Conservation (phyloP, 1,140 invertebrate genomes). For the Drosophila punjabiensis region DNA sequence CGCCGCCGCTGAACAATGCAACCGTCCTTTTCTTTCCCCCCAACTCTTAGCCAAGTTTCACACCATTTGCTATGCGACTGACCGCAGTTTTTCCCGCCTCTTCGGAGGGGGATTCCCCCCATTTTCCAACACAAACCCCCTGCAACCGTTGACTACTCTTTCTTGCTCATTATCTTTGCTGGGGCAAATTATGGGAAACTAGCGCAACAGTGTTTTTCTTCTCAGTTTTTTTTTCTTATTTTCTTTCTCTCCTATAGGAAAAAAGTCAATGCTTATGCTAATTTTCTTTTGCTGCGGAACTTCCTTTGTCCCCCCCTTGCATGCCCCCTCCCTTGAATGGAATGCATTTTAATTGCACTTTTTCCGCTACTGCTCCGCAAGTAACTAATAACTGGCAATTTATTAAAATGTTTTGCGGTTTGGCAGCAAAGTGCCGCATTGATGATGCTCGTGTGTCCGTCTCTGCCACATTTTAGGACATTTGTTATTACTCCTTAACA, state of each 20-base stretch:
- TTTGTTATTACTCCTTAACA: slow-evolving; percentile 34
- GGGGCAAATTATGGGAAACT: slow-evolving; percentile 80
- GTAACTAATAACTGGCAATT: slow-evolving; percentile 79
- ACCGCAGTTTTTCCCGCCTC: slow-evolving; percentile 49
- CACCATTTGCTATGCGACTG: slow-evolving; percentile 78
- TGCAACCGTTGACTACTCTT: slow-evolving; percentile 22
- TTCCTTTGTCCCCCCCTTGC: slow-evolving; percentile 41
- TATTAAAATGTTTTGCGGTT: slow-evolving; percentile 81
- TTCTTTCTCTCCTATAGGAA: slow-evolving; percentile 20
- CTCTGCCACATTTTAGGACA: slow-evolving; percentile 47
- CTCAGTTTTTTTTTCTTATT: slow-evolving; percentile 42
- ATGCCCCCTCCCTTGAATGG: slow-evolving; percentile 1
- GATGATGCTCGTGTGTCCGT: slow-evolving; percentile 19
- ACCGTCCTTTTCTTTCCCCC: background rate
- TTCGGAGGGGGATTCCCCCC: background rate
- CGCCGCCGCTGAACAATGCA: slow-evolving; percentile 63
- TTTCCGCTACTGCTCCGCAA: slow-evolving; percentile 66
- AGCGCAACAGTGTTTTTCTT: slow-evolving; percentile 53
- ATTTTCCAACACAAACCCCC: slow-evolving; percentile 6
- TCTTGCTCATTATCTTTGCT: slow-evolving; percentile 69
- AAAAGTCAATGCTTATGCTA: slow-evolving; percentile 77
- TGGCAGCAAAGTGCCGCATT: slow-evolving; percentile 27
- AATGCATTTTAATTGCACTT: slow-evolving; percentile 82
- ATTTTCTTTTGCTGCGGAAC: slow-evolving; percentile 67
- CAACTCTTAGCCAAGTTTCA: slow-evolving; percentile 61